Evolutionary conservation across 2,888 invertebrate species (phyloP).

Genomic region (Cecidostiba fungosa): DNA sequence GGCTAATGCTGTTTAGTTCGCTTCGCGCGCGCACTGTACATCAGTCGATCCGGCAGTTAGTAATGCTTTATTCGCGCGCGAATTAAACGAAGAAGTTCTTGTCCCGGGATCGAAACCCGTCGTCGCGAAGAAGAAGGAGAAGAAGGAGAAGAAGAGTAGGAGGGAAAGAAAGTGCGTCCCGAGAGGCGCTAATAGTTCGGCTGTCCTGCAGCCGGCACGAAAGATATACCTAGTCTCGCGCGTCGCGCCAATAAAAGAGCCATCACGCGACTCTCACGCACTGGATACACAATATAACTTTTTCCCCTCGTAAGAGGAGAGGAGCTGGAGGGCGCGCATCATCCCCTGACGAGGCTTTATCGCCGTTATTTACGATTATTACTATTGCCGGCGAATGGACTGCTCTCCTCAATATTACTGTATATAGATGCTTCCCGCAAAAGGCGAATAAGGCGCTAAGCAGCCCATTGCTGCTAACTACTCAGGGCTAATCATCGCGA

Average conservation of each 20-base stretch:
- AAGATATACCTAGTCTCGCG: neutral
- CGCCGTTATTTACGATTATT: conserved; percentile 74
- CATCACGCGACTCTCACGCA: conserved; percentile 3
- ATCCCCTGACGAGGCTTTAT: conserved; percentile 70
- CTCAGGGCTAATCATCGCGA: conserved; percentile 36
- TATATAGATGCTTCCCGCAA: too few relatives aligned
- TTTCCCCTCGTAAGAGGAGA: neutral
- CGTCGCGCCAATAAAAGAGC: conserved; percentile 47
- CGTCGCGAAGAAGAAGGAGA: too few relatives aligned
- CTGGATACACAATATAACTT: conserved; percentile 14
- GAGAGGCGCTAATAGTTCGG: conserved; percentile 42
- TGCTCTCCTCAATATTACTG: conserved; percentile 50
- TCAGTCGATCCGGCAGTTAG: too few relatives aligned
- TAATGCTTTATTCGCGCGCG: neutral
- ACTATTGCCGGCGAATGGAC: conserved; percentile 68
- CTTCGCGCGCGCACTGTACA: too few relatives aligned
- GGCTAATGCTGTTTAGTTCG: too few relatives aligned
- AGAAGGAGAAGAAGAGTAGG: too few relatives aligned
- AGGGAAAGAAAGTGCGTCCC: conserved; percentile 35
- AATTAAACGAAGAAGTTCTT: neutral
- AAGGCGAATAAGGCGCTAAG: neutral
- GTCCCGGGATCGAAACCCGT: too few relatives aligned
- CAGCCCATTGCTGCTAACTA: neutral
- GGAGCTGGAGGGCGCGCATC: conserved; percentile 58
- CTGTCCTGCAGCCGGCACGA: neutral